Base-by-base conservation (phyloP, 2,888 invertebrate species). In the Quadroppia sp. region DNA sequence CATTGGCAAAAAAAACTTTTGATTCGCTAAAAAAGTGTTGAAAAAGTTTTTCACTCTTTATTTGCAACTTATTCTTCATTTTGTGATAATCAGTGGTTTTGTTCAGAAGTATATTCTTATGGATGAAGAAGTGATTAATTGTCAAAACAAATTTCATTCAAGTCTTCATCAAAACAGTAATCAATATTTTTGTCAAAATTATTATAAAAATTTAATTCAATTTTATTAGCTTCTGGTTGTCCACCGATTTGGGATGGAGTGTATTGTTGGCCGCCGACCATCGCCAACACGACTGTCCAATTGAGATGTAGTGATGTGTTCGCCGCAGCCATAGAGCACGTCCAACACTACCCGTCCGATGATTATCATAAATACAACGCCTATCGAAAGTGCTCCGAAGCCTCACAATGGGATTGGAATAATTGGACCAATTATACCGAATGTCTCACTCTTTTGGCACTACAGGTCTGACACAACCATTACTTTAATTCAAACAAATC, bases 371-470 rank as follows among this genome's bases (percentile, higher is more conserved):
- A 11, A 77, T 79, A 80, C 1, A 76, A 77, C 28, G 81, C 80
- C 2, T 77, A 77, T 70, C 76, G 81, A 28, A 75, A 78, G 13
- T 81, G 81, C 73, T 76, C 76, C 28, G 76, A 76, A 2, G 78
- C 77, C 69, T 80, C 79, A 0, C 61, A 76, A 1, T 81, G 81
- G 81, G 72, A 78, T 2, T 77, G 78, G 78, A 80, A 78, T 17
- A 77, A 77, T 25, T 81, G 81, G 81, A 81, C 80, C 15, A 81
- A 81, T 71, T 81, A 81, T 77, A 79, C 79, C 7, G 79, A 80
- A 67, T 81, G 81, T 75, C 77, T 79, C 17, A 72, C 61, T 11
- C 50, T 77, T 2, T 73, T 77, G 25, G 42, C 75, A 71, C 3
- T 74, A 73, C 61, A 73, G 73, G 32, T 74, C 32, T 32, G 15